Evolutionary conservation across 2,797 vertebrate genomes (phyloP).

Genomic region (Podargus strigoides): DNA sequence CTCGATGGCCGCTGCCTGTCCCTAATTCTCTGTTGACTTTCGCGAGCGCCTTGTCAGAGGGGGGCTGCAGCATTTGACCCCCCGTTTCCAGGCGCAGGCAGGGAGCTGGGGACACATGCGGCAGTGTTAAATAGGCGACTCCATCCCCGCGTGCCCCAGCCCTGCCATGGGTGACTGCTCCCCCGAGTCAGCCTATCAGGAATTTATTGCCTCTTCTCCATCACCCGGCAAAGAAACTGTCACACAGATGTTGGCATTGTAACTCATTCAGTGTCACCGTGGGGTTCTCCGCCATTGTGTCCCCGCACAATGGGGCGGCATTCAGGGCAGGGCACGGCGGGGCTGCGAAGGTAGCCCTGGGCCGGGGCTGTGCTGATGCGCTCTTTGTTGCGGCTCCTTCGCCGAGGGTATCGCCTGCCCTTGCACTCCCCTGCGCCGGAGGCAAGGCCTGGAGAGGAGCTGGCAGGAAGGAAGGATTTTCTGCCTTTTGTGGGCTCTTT

Average conservation of each 20-base stretch:
- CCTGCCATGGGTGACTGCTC: slow-evolving; percentile 57
- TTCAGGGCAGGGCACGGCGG: slow-evolving; percentile 29
- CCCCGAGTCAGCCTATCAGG: slow-evolving; percentile 13
- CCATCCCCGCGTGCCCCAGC: background rate
- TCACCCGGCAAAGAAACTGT: slow-evolving; percentile 31
- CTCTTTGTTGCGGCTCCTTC: slow-evolving; percentile 28
- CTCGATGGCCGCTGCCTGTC: slow-evolving; percentile 8
- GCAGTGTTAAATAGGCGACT: background rate
- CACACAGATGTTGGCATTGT: slow-evolving; percentile 68
- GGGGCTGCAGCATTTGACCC: slow-evolving; percentile 40
- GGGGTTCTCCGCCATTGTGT: slow-evolving; percentile 61
- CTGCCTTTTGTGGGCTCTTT: slow-evolving; percentile 62
- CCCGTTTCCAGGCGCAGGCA: slow-evolving; percentile 29
- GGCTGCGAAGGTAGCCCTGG: slow-evolving; percentile 10
- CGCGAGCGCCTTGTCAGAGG: background rate
- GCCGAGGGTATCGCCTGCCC: slow-evolving; percentile 19
- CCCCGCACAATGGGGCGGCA: slow-evolving; percentile 12
- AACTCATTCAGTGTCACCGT: slow-evolving; percentile 48
- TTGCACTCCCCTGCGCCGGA: slow-evolving; percentile 43
- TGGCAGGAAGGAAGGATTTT: slow-evolving; percentile 67
- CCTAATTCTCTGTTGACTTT: slow-evolving; percentile 59
- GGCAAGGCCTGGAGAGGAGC: slow-evolving; percentile 16
- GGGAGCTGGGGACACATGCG: slow-evolving; percentile 20
- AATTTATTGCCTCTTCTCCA: slow-evolving; percentile 57
- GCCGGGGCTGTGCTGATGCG: background rate